Conservation (phyloP, 2,797 vertebrate species). For the Hapalemur alaotrensis region DNA sequence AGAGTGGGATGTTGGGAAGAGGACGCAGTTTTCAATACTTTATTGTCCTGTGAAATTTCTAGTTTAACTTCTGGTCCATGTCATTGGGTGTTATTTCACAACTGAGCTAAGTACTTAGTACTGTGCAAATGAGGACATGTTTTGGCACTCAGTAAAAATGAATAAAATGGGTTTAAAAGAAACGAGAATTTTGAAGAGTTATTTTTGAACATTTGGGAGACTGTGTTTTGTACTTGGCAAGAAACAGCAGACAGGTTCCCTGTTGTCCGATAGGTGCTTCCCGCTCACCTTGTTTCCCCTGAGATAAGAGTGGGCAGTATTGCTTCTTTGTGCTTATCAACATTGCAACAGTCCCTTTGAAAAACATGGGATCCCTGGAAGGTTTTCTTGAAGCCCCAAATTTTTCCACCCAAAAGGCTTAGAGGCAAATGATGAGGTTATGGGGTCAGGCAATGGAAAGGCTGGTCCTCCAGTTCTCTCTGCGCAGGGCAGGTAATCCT, state of each 20-base stretch:
- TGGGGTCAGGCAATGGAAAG: not conserved
- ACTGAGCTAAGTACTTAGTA: not conserved
- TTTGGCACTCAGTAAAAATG: not conserved
- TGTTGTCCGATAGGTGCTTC: no score
- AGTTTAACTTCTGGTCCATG: not conserved
- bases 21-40: not conserved
- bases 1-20: accelerated
- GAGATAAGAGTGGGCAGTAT: not conserved
- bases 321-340: not conserved
- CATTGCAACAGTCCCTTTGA: not conserved
- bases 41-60: not conserved
- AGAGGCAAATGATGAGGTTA: not conserved
- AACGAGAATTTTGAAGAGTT: not conserved
- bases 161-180: not conserved
- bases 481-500: not conserved
- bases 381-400: not conserved
- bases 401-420: not conserved
- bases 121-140: not conserved
- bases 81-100: not conserved
- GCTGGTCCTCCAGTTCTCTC: not conserved
- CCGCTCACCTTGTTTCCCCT: not conserved
- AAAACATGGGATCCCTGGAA: not conserved
- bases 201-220: not conserved
- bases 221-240: not conserved
- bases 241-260: not conserved